Conservation (phyloP, 2,797 vertebrate genomes). For the Mustela erminea region DNA sequence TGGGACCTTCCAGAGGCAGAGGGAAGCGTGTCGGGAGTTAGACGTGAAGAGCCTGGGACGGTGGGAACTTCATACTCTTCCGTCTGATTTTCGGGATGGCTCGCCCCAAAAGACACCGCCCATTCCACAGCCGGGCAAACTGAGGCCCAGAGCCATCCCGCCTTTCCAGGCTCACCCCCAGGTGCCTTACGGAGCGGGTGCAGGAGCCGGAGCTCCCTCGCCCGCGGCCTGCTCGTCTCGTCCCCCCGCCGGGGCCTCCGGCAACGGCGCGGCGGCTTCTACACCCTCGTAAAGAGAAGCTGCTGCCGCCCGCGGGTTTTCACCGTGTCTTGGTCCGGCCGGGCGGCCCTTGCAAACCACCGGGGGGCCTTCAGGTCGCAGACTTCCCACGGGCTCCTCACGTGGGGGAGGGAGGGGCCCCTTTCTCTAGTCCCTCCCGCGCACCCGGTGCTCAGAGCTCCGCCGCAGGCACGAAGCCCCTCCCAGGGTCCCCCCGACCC, state of each 20-base stretch:
- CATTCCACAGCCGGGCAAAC: background rate
- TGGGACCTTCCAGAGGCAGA: background rate
- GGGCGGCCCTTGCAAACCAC: background rate
- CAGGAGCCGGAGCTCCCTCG: background rate
- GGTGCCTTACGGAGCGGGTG: background rate
- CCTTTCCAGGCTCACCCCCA: background rate
- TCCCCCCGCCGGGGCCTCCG: background rate
- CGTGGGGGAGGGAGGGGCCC: background rate
- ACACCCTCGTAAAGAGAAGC: background rate
- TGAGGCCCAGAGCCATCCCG: background rate
- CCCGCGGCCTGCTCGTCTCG: background rate
- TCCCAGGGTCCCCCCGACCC: background rate
- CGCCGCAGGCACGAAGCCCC: background rate
- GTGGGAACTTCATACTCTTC: background rate
- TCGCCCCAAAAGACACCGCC: background rate
- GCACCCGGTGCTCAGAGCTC: background rate
- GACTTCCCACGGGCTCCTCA: accelerated
- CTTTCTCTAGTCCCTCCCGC: background rate
- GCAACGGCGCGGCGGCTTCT: too few species aligned
- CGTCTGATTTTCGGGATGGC: background rate
- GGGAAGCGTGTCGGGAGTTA: background rate
- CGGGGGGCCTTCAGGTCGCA: too few species aligned
- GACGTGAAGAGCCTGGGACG: background rate
- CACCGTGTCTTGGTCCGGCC: background rate
- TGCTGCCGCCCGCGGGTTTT: background rate